phyloP scores from a whole-genome alignment of 2,797 vertebrate genomes.

The Geotrypetes seraphini region DNA sequence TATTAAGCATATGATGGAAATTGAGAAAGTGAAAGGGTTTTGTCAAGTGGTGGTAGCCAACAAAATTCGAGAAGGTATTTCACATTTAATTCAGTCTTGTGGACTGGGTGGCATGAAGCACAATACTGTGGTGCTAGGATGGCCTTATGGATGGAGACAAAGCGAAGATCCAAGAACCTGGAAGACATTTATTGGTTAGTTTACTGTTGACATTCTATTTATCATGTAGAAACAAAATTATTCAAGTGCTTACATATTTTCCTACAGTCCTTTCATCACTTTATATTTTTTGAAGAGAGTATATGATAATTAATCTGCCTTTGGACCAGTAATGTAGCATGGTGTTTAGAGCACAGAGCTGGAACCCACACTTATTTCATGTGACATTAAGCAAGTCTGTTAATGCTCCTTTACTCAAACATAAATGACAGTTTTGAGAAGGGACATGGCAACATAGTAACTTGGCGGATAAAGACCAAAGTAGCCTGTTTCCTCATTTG shows the following conservation, averaged over 20 bases:
- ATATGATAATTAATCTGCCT: not conserved
- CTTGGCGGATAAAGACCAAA: too few relatives aligned
- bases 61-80: constrained; percentile 85
- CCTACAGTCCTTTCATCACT: too few relatives aligned
- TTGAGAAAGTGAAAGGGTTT: constrained; percentile 94
- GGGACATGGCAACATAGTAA: too few relatives aligned
- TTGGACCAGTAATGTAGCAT: not conserved
- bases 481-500: too few relatives aligned
- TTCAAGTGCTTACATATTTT: not conserved
- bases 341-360: too few relatives aligned
- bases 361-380: too few relatives aligned
- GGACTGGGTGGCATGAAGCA: constrained; percentile 96
- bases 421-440: too few relatives aligned
- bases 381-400: too few relatives aligned
- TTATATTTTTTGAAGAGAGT: not conserved
- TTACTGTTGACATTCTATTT: not conserved
- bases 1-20: constrained; percentile 97
- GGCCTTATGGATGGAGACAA: constrained; percentile 96
- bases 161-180: constrained; percentile 93
- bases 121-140: constrained; percentile 93
- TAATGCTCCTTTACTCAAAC: too few relatives aligned
- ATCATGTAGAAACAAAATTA: not conserved
- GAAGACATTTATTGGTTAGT: constrained; percentile 96
- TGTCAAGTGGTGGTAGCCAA: constrained; percentile 88
- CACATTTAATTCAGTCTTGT: constrained; percentile 92